These are phyloP conservation scores for Leucania comma DNA, from an alignment of 2,888 invertebrate genomes.

Conservation along the genomic window DNA sequence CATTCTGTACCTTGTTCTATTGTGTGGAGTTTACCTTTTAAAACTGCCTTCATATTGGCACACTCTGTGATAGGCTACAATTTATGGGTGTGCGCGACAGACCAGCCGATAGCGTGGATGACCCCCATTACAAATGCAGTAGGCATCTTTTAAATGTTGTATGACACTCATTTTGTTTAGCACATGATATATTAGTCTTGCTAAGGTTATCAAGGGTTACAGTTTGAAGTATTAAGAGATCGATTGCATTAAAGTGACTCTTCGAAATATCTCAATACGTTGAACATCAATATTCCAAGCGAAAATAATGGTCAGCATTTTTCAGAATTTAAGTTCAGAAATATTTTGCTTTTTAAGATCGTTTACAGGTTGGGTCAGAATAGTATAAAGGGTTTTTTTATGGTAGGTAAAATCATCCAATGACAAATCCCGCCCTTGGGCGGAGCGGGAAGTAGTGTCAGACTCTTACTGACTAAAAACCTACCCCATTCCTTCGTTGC, in stretches of 20 bases:
- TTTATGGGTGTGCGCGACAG: slow-evolving; percentile 48
- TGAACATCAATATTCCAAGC: neutral
- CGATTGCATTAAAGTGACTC: neutral
- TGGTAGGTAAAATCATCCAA: no score
- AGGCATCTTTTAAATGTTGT: slow-evolving; percentile 45
- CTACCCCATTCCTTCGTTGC: no score
- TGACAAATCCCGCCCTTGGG: no score
- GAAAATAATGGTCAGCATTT: neutral
- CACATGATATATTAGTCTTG: slow-evolving; percentile 22
- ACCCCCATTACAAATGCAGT: slow-evolving; percentile 42
- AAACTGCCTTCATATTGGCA: neutral
- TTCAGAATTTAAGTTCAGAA: neutral
- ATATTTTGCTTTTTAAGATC: neutral
- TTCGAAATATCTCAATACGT: neutral
- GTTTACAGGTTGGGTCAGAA: neutral
- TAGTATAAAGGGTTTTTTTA: no score
- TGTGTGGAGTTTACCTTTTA: slow-evolving; percentile 13
- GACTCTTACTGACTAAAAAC: no score
- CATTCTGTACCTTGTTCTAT: no score
- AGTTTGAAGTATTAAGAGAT: neutral
- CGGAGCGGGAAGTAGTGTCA: no score
- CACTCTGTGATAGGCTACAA: slow-evolving; percentile 42
- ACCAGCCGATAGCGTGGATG: slow-evolving; percentile 44
- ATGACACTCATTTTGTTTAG: slow-evolving; percentile 37
- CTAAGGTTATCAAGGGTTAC: neutral